phyloP scores from a whole-genome alignment of 1,140 invertebrate species.

The Megalopta genalis region DNA sequence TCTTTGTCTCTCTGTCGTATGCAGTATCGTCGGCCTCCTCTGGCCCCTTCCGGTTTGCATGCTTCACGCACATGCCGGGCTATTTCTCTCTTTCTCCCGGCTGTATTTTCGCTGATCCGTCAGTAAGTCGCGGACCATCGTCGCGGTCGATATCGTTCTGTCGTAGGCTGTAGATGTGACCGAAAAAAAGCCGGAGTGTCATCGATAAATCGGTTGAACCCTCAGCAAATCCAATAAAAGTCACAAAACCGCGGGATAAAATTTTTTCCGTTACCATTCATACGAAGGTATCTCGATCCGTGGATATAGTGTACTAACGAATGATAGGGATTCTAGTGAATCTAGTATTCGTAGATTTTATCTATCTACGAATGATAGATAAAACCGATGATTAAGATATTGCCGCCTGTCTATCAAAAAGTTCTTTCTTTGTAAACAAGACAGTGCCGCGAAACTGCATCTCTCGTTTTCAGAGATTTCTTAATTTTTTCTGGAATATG shows the following conservation, averaged over 20 bases:
- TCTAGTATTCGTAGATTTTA: no score
- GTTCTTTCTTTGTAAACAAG: no score
- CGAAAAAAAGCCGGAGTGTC: constrained; percentile 18
- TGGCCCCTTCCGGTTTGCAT: no score
- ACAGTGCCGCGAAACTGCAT: no score
- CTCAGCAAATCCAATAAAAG: constrained; percentile 14
- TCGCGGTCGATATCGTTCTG: constrained; percentile 31
- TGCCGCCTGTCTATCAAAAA: no score
- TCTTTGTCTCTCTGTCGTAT: not conserved
- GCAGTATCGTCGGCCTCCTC: not conserved
- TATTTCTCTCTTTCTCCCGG: constrained; percentile 43
- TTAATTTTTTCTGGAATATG: no score
- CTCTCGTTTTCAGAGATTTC: no score
- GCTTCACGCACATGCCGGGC: constrained; percentile 34
- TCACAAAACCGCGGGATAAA: not conserved
- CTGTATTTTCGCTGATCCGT: constrained; percentile 49
- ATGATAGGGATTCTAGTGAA: not conserved
- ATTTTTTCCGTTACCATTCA: not conserved
- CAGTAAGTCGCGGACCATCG: constrained; percentile 53
- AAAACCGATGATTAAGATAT: no score
- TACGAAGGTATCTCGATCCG: not conserved
- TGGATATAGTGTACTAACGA: not conserved
- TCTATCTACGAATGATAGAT: no score
- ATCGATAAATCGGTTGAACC: not conserved
- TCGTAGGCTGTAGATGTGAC: constrained; percentile 9